Percentiles rank a stretch among this genome's conserved stretches.
These are phyloP conservation scores for Poeciliopsis turneri DNA, from an alignment of 2,797 vertebrate species.

Conservation along the genomic window DNA sequence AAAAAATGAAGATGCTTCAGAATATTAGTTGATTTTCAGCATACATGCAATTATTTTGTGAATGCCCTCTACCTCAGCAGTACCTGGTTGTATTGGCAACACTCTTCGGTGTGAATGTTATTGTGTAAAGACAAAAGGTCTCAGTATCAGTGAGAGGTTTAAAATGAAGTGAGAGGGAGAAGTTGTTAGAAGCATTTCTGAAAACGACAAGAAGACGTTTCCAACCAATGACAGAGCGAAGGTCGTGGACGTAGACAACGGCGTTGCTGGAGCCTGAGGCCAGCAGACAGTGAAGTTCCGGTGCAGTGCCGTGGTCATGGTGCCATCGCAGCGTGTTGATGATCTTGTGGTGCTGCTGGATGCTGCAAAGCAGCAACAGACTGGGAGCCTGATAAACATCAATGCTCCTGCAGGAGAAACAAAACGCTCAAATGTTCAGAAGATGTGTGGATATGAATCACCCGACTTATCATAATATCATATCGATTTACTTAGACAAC, in stretches of 20 bases:
- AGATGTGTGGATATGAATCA: neutral
- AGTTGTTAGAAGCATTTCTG: neutral
- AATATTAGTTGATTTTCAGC: neutral
- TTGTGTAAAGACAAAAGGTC: neutral
- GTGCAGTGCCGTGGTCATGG: constrained; percentile 79
- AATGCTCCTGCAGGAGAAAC: constrained; percentile 83
- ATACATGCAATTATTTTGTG: neutral
- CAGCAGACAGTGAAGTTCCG: constrained; percentile 84
- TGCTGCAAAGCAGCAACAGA: constrained; percentile 88
- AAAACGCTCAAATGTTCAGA: accelerated
- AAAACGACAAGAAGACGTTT: constrained; percentile 2
- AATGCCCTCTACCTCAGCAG: neutral
- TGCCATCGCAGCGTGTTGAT: constrained; percentile 94
- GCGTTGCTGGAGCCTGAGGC: constrained; percentile 97
- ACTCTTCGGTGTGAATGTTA: neutral
- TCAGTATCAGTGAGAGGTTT: neutral
- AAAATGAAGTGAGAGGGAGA: neutral
- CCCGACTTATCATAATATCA: too few relatives aligned
- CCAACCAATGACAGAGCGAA: constrained; percentile 84
- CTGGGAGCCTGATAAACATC: constrained; percentile 87
- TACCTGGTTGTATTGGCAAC: neutral
- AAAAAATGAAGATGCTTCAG: neutral
- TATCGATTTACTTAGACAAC: too few relatives aligned
- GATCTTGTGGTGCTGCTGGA: constrained; percentile 97
- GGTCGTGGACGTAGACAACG: constrained; percentile 88